These are phyloP conservation scores for Goniozus legneri DNA, from an alignment of 1,140 invertebrate species.

Conservation along the genomic window DNA sequence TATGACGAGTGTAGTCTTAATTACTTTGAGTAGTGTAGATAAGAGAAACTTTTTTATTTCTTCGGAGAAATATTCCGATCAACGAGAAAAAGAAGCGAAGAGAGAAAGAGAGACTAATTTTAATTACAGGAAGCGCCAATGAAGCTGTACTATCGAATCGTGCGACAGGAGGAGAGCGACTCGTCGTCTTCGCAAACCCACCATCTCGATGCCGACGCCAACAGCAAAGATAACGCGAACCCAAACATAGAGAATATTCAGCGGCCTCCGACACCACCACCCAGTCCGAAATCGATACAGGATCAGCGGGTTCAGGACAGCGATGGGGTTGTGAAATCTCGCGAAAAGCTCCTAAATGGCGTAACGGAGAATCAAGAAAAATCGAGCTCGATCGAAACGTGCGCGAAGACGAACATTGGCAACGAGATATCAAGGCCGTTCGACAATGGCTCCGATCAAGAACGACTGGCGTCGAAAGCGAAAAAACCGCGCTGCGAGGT, in stretches of 20 bases:
- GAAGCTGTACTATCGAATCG: slow-evolving; percentile 39
- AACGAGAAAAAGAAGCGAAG: too few relatives aligned
- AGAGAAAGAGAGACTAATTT: slow-evolving; percentile 8
- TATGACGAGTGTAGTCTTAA: too few relatives aligned
- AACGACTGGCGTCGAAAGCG: slow-evolving; percentile 30
- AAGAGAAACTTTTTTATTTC: too few relatives aligned
- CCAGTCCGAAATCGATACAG: slow-evolving; percentile 39
- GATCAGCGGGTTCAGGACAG: background rate
- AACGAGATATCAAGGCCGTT: background rate
- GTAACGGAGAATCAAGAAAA: background rate
- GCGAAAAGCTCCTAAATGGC: too few relatives aligned
- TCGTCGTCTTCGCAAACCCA: slow-evolving; percentile 6
- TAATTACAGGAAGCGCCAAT: slow-evolving; percentile 42
- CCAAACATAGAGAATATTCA: slow-evolving; percentile 40
- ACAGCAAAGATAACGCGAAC: slow-evolving; percentile 12
- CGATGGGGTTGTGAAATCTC: background rate
- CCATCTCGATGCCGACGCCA: slow-evolving; percentile 3
- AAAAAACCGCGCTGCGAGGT: slow-evolving; percentile 48
- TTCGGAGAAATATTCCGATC: too few relatives aligned
- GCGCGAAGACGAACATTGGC: background rate
- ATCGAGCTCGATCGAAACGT: slow-evolving; percentile 1
- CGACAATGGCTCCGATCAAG: background rate
- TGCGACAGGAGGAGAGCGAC: slow-evolving; percentile 21
- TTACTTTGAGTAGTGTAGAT: too few relatives aligned
- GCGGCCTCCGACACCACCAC: slow-evolving; percentile 44